Conservation (phyloP, 2,888 invertebrate species). For the Leucozona laternaria region DNA sequence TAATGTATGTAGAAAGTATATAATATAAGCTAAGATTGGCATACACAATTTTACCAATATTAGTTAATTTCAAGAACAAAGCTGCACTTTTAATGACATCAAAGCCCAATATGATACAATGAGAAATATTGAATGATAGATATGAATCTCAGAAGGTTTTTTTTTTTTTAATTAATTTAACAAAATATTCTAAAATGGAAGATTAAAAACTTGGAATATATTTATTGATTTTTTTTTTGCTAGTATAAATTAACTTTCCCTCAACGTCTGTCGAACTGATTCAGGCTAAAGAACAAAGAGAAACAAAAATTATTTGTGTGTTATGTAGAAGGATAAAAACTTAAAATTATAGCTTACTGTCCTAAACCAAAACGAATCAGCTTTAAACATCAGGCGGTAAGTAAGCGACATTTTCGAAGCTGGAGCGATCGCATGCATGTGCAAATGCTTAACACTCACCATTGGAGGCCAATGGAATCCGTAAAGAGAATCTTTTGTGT, state of each 20-base stretch:
- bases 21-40: constrained; percentile 42
- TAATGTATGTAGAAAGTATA: constrained; percentile 38
- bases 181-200: constrained; percentile 61
- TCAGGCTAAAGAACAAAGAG: constrained; percentile 44
- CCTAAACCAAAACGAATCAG: constrained; percentile 92
- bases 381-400: constrained; percentile 87
- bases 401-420: constrained; percentile 89
- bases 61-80: constrained; percentile 48
- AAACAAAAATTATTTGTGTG: not conserved
- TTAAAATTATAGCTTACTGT: constrained; percentile 86
- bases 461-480: constrained; percentile 98
- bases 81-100: constrained; percentile 48
- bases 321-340: not conserved
- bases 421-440: constrained; percentile 94
- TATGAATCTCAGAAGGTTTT: constrained; percentile 40
- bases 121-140: constrained; percentile 43
- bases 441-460: constrained; percentile 90
- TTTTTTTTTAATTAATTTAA: constrained; percentile 23
- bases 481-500: constrained; percentile 84
- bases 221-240: constrained; percentile 39
- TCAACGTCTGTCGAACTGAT: constrained; percentile 50
- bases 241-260: constrained; percentile 58
- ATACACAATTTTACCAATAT: constrained; percentile 33
- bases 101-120: constrained; percentile 58
- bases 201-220: constrained; percentile 43